Evolutionary conservation across 2,888 invertebrate genomes (phyloP), one percentile per base, ranked within the genome.

Genomic region (Patella pellucida): DNA sequence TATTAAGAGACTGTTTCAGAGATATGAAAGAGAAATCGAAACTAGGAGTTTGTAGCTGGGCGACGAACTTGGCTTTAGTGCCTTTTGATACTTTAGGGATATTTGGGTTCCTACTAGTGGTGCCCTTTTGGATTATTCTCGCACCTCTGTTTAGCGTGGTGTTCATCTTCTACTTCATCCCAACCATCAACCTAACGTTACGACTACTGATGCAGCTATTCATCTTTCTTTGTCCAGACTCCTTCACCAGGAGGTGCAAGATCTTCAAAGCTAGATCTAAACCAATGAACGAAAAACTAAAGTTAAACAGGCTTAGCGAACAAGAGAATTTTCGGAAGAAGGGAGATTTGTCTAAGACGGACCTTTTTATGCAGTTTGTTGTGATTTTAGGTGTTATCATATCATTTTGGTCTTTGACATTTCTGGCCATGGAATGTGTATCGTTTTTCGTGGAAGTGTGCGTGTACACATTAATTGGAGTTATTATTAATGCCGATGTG

Each of bases 381-480:
- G 76, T 85, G 11, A 82, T 85, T 69, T n/a, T 83, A 52, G 72
- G 85, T 72, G 85, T 84, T 76, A 76, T 87, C 7, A 54, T 85
- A 2, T 83, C 85, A 9, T 77, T 88, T 73, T 84, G 84, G 74
- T 85, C 86, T 1, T 73, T 85, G 12, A 85, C 87, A 2, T 77
- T 89, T 70, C 80, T 89, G 52, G 77, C 87, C 15, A 86, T 86
- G 71, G 90, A 90, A 76, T 81, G 84, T 51, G 74, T 87, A 7
- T 86, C 87, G 5, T 88, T 89, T 74, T 71, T 86, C n/a, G 86
- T 88, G 7, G 89, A 90, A 80, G 76, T 88, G 16, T 74, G 77
- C n/a, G 85, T 88, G 7, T 86, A 89, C 75, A 87, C 88, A 0
- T 74, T 88, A 52, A 86, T 89, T 80, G 89, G 90, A 3, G 79